Evolutionary conservation across 1,140 invertebrate species (phyloP).

Genomic region (Caerostris extrusa): DNA sequence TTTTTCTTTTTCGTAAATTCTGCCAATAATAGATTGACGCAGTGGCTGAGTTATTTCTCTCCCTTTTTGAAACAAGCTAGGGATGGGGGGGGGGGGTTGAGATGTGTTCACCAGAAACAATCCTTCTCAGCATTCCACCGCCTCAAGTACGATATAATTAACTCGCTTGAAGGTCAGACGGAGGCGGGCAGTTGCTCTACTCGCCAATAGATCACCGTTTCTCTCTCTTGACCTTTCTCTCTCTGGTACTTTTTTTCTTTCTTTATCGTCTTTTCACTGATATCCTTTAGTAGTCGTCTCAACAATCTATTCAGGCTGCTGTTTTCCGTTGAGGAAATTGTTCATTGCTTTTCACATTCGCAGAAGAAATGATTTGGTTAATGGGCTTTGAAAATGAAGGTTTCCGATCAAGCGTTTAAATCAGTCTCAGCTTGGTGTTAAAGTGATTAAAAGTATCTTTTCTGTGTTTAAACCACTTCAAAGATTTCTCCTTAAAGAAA

Average conservation of each 20-base stretch:
- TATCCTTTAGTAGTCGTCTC: background rate
- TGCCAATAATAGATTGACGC: no score
- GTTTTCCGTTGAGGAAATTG: background rate
- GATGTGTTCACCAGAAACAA: background rate
- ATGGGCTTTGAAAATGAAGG: background rate
- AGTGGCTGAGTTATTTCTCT: no score
- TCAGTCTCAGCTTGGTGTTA: no score
- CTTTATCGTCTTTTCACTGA: background rate
- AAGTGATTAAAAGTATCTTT: no score
- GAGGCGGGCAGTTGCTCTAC: slow-evolving; percentile 4
- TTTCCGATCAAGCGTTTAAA: no score
- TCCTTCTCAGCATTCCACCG: background rate
- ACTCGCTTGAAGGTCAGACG: slow-evolving; percentile 9
- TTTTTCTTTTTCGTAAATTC: no score
- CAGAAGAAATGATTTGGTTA: background rate
- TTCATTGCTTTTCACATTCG: background rate
- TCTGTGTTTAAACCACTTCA: no score
- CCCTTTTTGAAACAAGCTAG: no score
- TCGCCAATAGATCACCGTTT: slow-evolving; percentile 22
- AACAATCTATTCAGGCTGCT: background rate
- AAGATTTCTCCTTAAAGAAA: no score
- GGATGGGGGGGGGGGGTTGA: no score
- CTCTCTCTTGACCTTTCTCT: background rate
- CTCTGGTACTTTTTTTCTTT: no score
- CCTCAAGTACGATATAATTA: background rate